Base-by-base conservation (phyloP, 2,888 invertebrate genomes). In the Embidobia sp. region DNA sequence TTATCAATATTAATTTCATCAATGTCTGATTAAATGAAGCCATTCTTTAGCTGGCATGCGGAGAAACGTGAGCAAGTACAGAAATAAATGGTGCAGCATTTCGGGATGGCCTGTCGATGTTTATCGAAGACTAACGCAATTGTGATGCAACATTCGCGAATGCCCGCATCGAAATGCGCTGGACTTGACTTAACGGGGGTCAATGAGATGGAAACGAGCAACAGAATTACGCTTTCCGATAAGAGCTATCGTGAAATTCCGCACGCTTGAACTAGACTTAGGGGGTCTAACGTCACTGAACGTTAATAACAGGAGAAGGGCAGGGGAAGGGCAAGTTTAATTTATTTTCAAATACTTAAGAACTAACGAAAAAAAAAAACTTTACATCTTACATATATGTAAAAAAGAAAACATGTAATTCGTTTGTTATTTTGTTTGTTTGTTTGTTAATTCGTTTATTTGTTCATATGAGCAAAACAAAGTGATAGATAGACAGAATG, bases 191-290 rank as follows among this genome's bases (percentile, higher is more conserved):
- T 55, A 66, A 66, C 55, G 29, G 35, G 27, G 55, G 55, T 55
- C 67, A 66, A 66, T 66, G 66, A 66, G 66, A 66, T 66, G 66
- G 66, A 66, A 66, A 66, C 46, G 55, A 66, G 66, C 55, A 66
- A 10, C 46, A 37, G 55, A 66, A 66, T 66, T 66, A 46, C 55
- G 51, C 55, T 66, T 35, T 37, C 33, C 19, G 66, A 46, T 66
- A 66, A 55, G 46, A 49, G 53, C 31, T 53, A 53, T 64, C 64
- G 42, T 49, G 19, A 44, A 33, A 64, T 64, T 64, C 63, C 42
- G 15, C 40, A n/a, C 26, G 18, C 6, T n/a, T 15, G 29, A 8
- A 57, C 16, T 57, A 7, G 46, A n/a, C n/a, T n/a, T n/a, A n/a
- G n/a, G n/a, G n/a, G n/a, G n/a, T n/a, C n/a, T n/a, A n/a, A n/a